Evolutionary conservation across 2,888 invertebrate species (phyloP), one percentile per base, ranked within the genome.

Genomic region (Antheraea assamensis): DNA sequence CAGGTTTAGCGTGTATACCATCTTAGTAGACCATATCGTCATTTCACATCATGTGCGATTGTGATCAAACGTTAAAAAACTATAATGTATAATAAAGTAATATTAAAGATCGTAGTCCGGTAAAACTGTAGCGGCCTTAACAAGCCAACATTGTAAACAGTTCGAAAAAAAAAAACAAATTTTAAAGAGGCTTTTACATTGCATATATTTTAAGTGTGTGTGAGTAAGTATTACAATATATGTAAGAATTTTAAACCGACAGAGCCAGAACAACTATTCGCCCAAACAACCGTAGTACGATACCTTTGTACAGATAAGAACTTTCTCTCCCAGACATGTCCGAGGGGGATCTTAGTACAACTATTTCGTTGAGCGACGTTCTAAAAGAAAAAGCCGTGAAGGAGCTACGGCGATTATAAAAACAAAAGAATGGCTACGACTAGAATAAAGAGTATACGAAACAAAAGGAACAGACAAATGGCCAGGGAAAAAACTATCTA

Each of bases 291-390:
- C 58, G 24, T 58, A 58, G 8, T 58, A 58, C n/a, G 24, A 24
- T 42, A 10, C 42, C 58, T 58, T 58, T 58, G 58, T 58, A 24
- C 58, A 58, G 58, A 58, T 58, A 24, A 58, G 58, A 58, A 58
- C 58, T 58, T 58, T 58, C 58, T 58, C 24, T 58, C 21, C n/a
- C 58, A 58, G 58, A 58, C 58, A 58, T 58, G 58, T 58, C 58
- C 24, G n/a, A 58, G 58, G 7, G 55, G 58, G 58, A 58, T 58
- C 10, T 58, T 58, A 58, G 58, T 58, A 58, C 58, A 58, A 24
- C 58, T 58, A 24, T 58, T 58, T 58, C n/a, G 58, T 58, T 58
- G 58, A 58, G 58, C 58, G 58, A 58, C 58, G 13, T 24, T 24
- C 24, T n/a, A 58, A 58, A 58, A 58, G 58, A 58, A 58, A 58